Evolutionary conservation across 2,797 vertebrate species (phyloP).

Genomic region (Myiothlypis chrysogaster): DNA sequence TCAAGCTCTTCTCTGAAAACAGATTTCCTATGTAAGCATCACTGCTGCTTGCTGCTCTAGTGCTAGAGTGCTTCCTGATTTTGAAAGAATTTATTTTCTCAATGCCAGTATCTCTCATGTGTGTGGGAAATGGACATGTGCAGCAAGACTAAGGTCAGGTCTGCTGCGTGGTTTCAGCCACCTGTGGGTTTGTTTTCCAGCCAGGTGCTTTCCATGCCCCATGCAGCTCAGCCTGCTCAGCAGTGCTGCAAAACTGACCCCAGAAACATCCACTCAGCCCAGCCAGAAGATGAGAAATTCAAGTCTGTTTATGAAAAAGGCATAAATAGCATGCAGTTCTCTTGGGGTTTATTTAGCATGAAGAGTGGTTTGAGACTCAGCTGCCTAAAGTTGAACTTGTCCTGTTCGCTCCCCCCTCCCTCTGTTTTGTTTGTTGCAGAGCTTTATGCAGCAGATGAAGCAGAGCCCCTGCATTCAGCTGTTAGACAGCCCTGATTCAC

Average conservation of each 20-base stretch:
- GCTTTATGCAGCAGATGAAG: not conserved
- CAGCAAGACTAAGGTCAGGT: not conserved
- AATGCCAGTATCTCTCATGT: not conserved
- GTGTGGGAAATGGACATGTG: not conserved
- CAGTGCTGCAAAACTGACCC: not conserved
- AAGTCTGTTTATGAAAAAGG: not conserved
- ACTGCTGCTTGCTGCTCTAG: not conserved
- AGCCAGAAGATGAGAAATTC: not conserved
- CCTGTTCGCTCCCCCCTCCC: not conserved
- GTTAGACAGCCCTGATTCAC: not conserved
- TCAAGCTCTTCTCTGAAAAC: not conserved
- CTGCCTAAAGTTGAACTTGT: not conserved
- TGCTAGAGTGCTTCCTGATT: not conserved
- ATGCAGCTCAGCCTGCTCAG: not conserved
- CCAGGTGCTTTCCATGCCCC: fast-evolving
- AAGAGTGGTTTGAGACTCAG: not conserved
- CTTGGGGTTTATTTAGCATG: not conserved
- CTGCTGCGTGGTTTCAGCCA: not conserved
- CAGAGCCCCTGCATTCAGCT: not conserved
- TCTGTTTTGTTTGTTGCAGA: not conserved
- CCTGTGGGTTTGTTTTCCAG: not conserved
- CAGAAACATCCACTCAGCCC: not conserved
- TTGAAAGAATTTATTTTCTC: not conserved
- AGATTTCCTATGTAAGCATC: not conserved
- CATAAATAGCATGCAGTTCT: not conserved